A percentile compares a stretch with the other conserved stretches of the same genome.
phyloP scores from a whole-genome alignment of 2,113 vertebrate genomes.

The Python bivittatus region DNA sequence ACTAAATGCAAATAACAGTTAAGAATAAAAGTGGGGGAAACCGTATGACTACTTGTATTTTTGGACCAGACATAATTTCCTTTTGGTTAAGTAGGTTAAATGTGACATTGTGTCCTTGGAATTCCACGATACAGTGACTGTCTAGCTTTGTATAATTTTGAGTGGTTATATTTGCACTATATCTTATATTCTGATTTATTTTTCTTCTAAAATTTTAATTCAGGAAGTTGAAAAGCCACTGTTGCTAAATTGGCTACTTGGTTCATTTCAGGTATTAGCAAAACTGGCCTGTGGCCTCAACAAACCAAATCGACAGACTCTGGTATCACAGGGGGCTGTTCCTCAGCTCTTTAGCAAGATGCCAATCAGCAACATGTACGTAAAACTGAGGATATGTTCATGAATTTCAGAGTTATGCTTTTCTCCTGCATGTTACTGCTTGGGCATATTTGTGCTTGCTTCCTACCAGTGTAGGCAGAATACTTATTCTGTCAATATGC shows the following conservation, averaged over 20 bases:
- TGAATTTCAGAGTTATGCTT: conserved; percentile 6
- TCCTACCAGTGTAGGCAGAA: not conserved
- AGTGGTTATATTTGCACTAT: not conserved
- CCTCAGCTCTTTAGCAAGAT: conserved; percentile 85
- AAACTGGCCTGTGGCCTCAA: conserved; percentile 95
- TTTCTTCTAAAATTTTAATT: not conserved
- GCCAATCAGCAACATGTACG: conserved; percentile 90
- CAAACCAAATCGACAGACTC: conserved; percentile 93
- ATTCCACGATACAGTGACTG: not conserved
- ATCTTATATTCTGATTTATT: not conserved
- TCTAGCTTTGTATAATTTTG: not conserved
- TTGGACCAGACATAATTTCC: not conserved
- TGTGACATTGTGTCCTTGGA: not conserved
- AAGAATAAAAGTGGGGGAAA: not conserved
- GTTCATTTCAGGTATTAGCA: conserved; percentile 82
- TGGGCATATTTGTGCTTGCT: not conserved
- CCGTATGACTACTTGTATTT: not conserved
- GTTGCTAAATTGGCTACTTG: not conserved
- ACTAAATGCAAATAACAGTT: not conserved
- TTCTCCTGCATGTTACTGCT: not conserved
- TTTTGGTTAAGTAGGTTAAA: not conserved
- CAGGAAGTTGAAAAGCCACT: not conserved
- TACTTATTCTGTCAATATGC: not conserved
- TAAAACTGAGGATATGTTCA: conserved; percentile 37
- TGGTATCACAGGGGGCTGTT: conserved; percentile 84